A percentile compares a stretch with the other conserved stretches of the same genome.
Conservation (phyloP, 2,797 vertebrate species). For the Danio aesculapii region DNA sequence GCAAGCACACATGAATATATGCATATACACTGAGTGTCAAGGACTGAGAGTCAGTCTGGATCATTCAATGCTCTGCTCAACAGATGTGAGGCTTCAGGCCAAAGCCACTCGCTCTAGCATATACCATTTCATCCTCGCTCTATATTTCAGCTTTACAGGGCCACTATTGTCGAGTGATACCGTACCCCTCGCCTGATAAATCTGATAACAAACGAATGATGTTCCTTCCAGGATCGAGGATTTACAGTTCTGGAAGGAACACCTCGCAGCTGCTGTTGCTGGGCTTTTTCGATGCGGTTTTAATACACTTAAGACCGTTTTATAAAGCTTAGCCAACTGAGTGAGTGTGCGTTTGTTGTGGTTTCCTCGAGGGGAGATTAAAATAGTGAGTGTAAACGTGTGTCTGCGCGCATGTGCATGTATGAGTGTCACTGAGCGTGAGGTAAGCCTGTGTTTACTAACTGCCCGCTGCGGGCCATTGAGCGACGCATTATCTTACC, state of each 20-base stretch:
- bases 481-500: not conserved
- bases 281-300: slow-evolving; percentile 21
- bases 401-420: slow-evolving; percentile 6
- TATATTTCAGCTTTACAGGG: slow-evolving; percentile 23
- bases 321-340: slow-evolving; percentile 28
- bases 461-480: not conserved
- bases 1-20: not conserved
- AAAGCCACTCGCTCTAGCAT: slow-evolving; percentile 9
- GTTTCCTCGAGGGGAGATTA: slow-evolving; percentile 37
- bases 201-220: slow-evolving; percentile 39
- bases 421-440: not conserved
- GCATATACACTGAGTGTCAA: not conserved
- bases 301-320: slow-evolving; percentile 36
- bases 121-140: slow-evolving; percentile 14
- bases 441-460: slow-evolving; percentile 28
- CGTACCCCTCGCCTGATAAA: not conserved
- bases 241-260: slow-evolving; percentile 17
- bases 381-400: slow-evolving; percentile 37
- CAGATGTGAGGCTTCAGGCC: slow-evolving; percentile 26
- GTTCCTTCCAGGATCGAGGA: slow-evolving; percentile 10
- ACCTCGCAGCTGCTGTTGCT: slow-evolving; percentile 18
- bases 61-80: slow-evolving; percentile 12
- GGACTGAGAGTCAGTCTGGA: not conserved
- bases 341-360: slow-evolving; percentile 19
- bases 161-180: slow-evolving; percentile 8